Evolutionary conservation across 2,797 vertebrate genomes (phyloP), one percentile per base, ranked within the genome.

Genomic region (Enteromius unitaeniatus): DNA sequence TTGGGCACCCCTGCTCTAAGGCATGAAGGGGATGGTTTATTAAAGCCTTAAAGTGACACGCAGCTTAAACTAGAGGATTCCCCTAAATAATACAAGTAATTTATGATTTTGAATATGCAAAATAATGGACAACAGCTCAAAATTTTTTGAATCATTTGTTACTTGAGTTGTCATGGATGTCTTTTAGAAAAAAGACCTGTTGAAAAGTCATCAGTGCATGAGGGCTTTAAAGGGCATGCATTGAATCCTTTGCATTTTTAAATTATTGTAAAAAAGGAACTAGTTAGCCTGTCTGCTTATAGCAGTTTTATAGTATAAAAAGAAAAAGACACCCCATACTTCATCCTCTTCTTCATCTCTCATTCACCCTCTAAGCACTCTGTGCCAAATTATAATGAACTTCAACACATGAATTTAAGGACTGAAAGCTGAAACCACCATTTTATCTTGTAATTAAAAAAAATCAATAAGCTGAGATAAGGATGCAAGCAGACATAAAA

Each of bases 311-410:
- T 13, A 73, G 42, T 67, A 21, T 28, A 51, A 40, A 21, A 7
- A 15, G 40, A 51, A 68, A 7, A 40, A 42, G 37, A 68, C 65
- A 68, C 40, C n/a, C 31, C 40, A 14, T 70, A 14, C 40, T n/a
- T 65, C 86, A 37, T 40, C 72, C 23, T 53, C 14, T 42, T 26
- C 28, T 19, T 34, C 37, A 28, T 49, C 64, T 13, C 28, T 51
- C 47, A n/a, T 60, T 31, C 47, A 0, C 64, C 21, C 17, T 40
- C 9, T 51, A n/a, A 83, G 47, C 19, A 78, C 70, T 82, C 83
- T 3, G 88, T 90, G 89, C 90, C 88, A 89, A 90, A 90, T 81
- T 34, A 73, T 28, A 47, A 83, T 81, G 84, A 83, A 23, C 49
- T 78, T 74, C 49, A 45, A 28, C 23, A 10, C 23, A 86, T 26